Percentiles rank a stretch among this genome's conserved stretches.
These are phyloP conservation scores for Erannis defoliaria DNA, from an alignment of 2,888 invertebrate genomes.

Conservation along the genomic window DNA sequence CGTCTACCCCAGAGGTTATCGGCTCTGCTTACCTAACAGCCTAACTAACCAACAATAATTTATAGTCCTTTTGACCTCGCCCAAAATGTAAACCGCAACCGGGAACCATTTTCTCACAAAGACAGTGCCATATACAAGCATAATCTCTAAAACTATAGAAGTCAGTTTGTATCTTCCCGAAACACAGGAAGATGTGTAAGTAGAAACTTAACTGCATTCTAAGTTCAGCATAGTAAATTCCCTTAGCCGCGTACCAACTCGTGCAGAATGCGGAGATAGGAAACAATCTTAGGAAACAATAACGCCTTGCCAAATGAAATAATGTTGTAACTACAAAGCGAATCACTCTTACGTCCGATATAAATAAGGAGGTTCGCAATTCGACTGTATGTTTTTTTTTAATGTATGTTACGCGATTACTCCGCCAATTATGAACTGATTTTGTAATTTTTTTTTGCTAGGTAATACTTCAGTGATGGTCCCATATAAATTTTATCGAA, in stretches of 20 bases:
- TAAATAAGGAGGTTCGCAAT: no score
- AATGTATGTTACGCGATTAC: no score
- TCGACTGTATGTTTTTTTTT: no score
- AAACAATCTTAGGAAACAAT: no score
- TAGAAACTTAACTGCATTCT: conserved; percentile 28
- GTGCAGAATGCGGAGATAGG: conserved; percentile 60
- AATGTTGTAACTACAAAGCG: background rate
- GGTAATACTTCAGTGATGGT: no score
- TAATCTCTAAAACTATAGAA: conserved; percentile 17
- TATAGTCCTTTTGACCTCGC: background rate
- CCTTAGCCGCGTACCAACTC: conserved; percentile 48
- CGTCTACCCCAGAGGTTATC: no score
- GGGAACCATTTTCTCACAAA: background rate
- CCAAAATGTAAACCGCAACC: background rate
- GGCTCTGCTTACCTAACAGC: no score
- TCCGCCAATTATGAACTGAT: no score
- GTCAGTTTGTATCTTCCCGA: background rate
- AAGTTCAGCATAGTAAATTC: conserved; percentile 54
- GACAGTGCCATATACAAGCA: background rate
- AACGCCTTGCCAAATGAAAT: conserved; percentile 36
- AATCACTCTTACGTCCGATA: background rate
- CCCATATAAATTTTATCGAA: no score
- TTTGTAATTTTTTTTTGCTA: no score
- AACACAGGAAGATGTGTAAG: no score
- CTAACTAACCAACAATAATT: no score